Conservation (phyloP, 2,888 invertebrate species). For the Teleogryllus oceanicus region DNA sequence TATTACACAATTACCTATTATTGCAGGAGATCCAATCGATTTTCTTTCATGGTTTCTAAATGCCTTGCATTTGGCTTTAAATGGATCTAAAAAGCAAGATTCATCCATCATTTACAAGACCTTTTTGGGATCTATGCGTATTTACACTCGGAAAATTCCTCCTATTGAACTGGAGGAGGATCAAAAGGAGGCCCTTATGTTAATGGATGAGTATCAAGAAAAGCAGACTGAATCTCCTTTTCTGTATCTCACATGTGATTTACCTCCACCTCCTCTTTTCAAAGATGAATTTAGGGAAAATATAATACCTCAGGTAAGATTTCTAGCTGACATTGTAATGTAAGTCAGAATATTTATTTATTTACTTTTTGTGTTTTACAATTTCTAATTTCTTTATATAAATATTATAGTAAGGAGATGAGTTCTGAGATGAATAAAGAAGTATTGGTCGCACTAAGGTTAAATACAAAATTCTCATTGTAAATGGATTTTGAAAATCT, state of each 20-base stretch:
- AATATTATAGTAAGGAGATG: no score
- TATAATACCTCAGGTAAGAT: slow-evolving; percentile 89
- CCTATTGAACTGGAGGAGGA: slow-evolving; percentile 88
- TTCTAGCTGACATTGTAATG: no score
- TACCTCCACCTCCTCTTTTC: slow-evolving; percentile 95
- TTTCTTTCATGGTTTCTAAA: slow-evolving; percentile 98
- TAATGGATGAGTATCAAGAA: slow-evolving; percentile 83
- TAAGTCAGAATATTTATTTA: no score
- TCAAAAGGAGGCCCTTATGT: slow-evolving; percentile 73
- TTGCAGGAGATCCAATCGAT: slow-evolving; percentile 91
- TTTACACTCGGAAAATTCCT: slow-evolving; percentile 87
- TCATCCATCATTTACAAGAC: slow-evolving; percentile 94
- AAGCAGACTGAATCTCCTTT: slow-evolving; percentile 88
- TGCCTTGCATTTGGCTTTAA: slow-evolving; percentile 88
- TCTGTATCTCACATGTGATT: slow-evolving; percentile 92
- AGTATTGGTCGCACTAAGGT: no score
- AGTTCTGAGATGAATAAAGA: no score
- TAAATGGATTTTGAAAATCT: no score
- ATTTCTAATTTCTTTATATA: no score
- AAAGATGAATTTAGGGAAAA: slow-evolving; percentile 97
- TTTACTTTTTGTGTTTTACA: no score
- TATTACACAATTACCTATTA: not conserved
- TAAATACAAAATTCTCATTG: no score
- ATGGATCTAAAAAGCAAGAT: slow-evolving; percentile 81
- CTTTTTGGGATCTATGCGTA: slow-evolving; percentile 87